These are phyloP conservation scores for Acanthopleura granulata DNA, from an alignment of 2,888 invertebrate species.

Conservation along the genomic window DNA sequence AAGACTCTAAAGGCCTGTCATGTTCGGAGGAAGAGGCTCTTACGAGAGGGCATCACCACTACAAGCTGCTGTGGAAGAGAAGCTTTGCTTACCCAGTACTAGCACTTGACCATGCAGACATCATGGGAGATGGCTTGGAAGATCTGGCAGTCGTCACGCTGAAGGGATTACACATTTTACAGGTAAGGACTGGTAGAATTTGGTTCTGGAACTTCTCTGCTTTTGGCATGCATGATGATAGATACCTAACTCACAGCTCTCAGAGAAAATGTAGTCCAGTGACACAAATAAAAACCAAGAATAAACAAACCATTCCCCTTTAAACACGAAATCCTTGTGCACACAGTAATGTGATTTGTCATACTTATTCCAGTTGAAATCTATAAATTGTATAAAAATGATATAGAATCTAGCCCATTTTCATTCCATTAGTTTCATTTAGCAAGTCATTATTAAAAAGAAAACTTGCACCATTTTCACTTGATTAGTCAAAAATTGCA, in stretches of 20 bases:
- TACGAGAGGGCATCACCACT: constrained; percentile 27
- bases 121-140: constrained; percentile 78
- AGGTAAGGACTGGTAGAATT: constrained; percentile 68
- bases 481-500: too few relatives aligned
- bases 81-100: constrained; percentile 77
- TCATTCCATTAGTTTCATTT: too few relatives aligned
- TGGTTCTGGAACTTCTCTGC: background rate
- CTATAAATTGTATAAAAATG: too few relatives aligned
- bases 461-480: too few relatives aligned
- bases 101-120: constrained; percentile 75
- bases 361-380: too few relatives aligned
- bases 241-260: background rate
- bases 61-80: constrained; percentile 70
- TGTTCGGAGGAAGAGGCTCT: background rate
- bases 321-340: background rate
- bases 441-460: too few relatives aligned
- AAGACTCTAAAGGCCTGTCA: background rate
- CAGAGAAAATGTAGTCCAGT: background rate
- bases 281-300: background rate
- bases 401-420: too few relatives aligned
- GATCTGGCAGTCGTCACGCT: constrained; percentile 78
- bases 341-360: too few relatives aligned
- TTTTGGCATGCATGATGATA: too few relatives aligned
- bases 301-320: background rate
- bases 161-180: constrained; percentile 78